Conservation (phyloP, 2,113 vertebrate genomes). For the Stegostoma tigrinum region DNA sequence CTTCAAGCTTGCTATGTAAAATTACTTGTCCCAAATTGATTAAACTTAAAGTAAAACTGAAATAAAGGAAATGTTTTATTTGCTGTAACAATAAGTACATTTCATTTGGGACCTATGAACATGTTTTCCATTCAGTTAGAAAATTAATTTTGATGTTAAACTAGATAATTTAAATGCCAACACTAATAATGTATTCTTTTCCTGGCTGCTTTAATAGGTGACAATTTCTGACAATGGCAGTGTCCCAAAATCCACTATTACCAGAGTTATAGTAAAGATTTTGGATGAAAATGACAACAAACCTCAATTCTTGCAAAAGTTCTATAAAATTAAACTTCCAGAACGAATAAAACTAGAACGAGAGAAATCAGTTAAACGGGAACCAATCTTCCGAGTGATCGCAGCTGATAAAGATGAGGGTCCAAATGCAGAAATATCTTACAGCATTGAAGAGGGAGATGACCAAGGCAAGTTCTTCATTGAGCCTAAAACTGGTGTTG, state of each 20-base stretch:
- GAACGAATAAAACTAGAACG: constrained; percentile 74
- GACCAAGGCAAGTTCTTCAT: constrained; percentile 92
- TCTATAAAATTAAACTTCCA: constrained; percentile 89
- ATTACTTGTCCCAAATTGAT: not conserved
- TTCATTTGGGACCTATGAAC: not conserved
- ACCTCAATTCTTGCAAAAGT: constrained; percentile 88
- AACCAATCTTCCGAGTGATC: constrained; percentile 84
- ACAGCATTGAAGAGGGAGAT: constrained; percentile 91
- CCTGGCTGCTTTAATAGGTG: constrained; percentile 57
- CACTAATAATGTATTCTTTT: not conserved
- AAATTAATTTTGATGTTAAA: not conserved
- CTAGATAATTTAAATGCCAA: not conserved
- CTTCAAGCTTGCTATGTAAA: not conserved
- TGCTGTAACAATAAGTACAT: not conserved
- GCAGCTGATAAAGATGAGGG: constrained; percentile 84
- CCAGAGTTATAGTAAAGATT: constrained; percentile 83
- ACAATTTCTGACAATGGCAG: constrained; percentile 77
- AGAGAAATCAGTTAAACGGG: constrained; percentile 65
- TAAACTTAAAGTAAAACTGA: not conserved
- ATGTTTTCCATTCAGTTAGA: not conserved
- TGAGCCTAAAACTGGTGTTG: constrained; percentile 88
- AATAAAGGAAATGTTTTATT: not conserved
- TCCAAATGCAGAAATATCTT: constrained; percentile 89
- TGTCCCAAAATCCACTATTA: constrained; percentile 71
- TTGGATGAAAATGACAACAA: constrained; percentile 95